Base-by-base conservation (phyloP, 1,140 invertebrate genomes). In the Penaeus japonicus region DNA sequence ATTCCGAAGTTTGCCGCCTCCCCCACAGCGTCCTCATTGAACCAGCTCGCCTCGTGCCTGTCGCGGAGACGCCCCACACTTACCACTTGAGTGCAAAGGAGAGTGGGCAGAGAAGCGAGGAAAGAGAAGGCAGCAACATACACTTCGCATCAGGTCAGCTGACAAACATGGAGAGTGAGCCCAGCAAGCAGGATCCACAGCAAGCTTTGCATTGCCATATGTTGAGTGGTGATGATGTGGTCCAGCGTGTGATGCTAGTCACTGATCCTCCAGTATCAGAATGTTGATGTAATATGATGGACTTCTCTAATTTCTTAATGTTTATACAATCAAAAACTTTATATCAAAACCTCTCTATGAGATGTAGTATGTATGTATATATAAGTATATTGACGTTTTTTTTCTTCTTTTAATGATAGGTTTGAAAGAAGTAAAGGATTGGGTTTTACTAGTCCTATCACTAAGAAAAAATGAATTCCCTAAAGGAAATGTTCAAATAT, bases 221-320 rank as follows among this genome's bases (percentile, higher is more conserved):
- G 20, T 39, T 84, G 24, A 75, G 83, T 27, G 55, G 30, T 35
- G 75, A 86, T 47, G 75, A 86, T 12, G 65, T 86, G 39, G 77
- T 79, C 27, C 54, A 86, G 24, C 78, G 77, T 47, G 85, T 86
- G 35, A 59, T 86, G 2, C 55, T 86, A 18, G 55, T 86, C 7
- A 32, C 85, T 24, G 57, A 86, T 24, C 35, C 77, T 12, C 75
- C 54, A 7, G 47, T 47, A 15, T 47, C 47, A 15, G 47, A 47
- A 15, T 47, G 47, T 47, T 47, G 47, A 47, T 1, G 0, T 12
- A 47, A 12, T 15, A 47, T 7, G 47, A 12, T 47, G 1, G 10
- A 47, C 15, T 47, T 47, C 47, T 15, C 1, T 47, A 15, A 47
- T 47, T 47, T 12, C 47, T 10, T 15, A 15, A 47, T 10, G n/a